Base-by-base conservation (phyloP, 2,113 vertebrate species). In the Nycticebus coucang region DNA sequence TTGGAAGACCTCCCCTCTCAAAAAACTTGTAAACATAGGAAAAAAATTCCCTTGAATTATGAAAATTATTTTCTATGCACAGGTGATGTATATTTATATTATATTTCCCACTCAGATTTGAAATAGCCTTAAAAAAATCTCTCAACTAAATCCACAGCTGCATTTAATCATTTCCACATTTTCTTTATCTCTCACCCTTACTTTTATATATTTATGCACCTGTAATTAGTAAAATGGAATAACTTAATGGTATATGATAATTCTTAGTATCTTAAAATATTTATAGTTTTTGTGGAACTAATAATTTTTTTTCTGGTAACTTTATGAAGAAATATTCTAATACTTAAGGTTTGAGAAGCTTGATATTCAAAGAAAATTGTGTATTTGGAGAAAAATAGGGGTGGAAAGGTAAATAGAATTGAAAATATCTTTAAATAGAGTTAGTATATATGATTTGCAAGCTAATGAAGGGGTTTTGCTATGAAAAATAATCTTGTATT, bases 31-130 rank as follows among this genome's bases (percentile, higher is more conserved):
- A 59, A 80, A 19, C 33, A 80, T 17, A 88, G 18, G 17, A 14
- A 22, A 71, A 93, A 83, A n/a, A 89, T 71, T 64, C 17, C 41
- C 2, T 35, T 62, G 89, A 87, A 80, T 90, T 90, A 93, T 79
- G 69, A 84, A 87, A 83, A 83, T 91, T 55, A 0, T 68, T 96
- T 92, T 69, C 12, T 71, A 35, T 90, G 35, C 55, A 89, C 64
- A 94, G 81, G 66, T 94, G 17, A 1, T 72, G 80, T 75, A 64
- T 57, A 78, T 69, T 79, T 90, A 92, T 75, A 53, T 88, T 71
- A 13, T 78, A 68, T 80, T 84, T 85, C 12, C 35, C 30, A 60
- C 18, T 91, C 91, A 17, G 5, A 74, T 14, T 81, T 85, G 22
- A 90, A 93, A 69, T 84, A 90, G 15, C 7, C 12, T 75, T 69